Conservation (phyloP, 1,140 invertebrate genomes). For the Grapholita molesta region DNA sequence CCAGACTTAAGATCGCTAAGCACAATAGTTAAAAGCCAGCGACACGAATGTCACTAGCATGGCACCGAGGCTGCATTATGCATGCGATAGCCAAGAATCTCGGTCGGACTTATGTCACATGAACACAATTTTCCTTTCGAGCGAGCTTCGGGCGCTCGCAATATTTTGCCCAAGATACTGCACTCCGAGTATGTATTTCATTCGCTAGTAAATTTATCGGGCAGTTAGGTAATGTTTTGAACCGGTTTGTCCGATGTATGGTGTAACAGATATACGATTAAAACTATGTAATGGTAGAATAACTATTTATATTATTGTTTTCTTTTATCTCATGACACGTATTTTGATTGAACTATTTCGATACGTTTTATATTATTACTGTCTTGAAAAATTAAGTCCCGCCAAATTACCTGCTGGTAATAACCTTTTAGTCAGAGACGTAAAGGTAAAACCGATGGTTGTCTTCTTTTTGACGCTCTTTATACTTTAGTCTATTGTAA, state of each 20-base stretch:
- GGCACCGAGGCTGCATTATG: neutral
- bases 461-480: too few relatives aligned
- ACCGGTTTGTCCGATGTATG: neutral
- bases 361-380: too few relatives aligned
- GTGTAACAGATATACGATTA: neutral
- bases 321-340: too few relatives aligned
- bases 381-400: too few relatives aligned
- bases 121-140: conserved; percentile 17
- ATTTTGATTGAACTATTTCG: too few relatives aligned
- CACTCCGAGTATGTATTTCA: neutral
- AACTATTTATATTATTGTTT: too few relatives aligned
- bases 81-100: neutral
- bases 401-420: too few relatives aligned
- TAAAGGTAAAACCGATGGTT: too few relatives aligned
- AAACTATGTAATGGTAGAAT: too few relatives aligned
- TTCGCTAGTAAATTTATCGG: conserved; percentile 3
- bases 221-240: neutral
- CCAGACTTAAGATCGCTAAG: neutral
- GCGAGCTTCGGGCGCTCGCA: neutral
- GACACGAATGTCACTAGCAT: neutral
- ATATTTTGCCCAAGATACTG: conserved; percentile 2
- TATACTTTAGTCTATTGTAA: too few relatives aligned
- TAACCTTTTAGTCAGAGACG: too few relatives aligned
- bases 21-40: conserved; percentile 31
- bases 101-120: neutral